A percentile compares a stretch with the other conserved stretches of the same genome.
phyloP scores from a whole-genome alignment of 2,113 vertebrate genomes.

The Proteles cristata region DNA sequence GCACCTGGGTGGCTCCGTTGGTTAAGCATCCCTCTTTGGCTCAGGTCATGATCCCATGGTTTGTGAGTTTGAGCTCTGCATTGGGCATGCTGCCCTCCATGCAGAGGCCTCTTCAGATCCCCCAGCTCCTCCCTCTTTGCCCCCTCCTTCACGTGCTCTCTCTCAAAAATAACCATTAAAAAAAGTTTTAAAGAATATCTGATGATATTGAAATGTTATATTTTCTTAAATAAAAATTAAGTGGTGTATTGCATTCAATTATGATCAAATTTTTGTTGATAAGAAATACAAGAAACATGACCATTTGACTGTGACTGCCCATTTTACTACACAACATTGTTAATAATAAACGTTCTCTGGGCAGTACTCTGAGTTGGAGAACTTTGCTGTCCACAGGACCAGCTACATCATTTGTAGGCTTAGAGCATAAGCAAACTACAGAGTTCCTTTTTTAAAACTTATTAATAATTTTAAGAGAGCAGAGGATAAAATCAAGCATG shows the following conservation, averaged over 20 bases:
- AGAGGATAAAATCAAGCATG: neutral
- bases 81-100: too few species aligned
- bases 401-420: neutral
- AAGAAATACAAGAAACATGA: neutral
- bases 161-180: too few species aligned
- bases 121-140: too few species aligned
- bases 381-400: neutral
- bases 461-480: neutral
- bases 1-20: too few species aligned
- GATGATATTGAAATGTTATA: neutral
- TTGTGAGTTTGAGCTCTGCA: too few species aligned
- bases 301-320: too few species aligned
- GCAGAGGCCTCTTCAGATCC: too few species aligned
- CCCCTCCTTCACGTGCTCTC: too few species aligned
- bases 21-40: too few species aligned
- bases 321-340: neutral
- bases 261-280: neutral
- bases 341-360: neutral
- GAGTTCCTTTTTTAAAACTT: neutral
- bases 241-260: neutral
- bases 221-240: constrained; percentile 15
- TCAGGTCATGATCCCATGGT: too few species aligned
- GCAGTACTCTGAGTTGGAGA: neutral
- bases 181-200: neutral
- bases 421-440: neutral